These are phyloP conservation scores for Bembecia ichneumoniformis DNA, from an alignment of 2,888 invertebrate species.

Conservation along the genomic window DNA sequence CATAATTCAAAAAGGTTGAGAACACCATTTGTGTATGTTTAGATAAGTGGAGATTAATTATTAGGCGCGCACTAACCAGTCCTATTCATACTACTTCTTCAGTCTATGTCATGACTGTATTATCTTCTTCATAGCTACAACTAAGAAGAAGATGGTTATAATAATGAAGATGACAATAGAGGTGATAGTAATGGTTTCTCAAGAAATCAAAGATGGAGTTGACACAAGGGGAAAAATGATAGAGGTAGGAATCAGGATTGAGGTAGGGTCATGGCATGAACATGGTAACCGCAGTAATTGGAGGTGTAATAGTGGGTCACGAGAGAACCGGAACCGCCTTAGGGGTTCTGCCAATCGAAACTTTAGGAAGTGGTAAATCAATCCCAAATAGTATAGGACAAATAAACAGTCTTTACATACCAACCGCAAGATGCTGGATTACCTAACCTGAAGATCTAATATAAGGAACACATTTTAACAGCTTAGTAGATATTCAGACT, in stretches of 20 bases:
- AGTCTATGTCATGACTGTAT: no score
- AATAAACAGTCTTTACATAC: constrained; percentile 27
- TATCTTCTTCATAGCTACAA: no score
- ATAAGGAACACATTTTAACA: no score
- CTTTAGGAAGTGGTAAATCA: constrained; percentile 56
- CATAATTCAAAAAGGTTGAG: no score
- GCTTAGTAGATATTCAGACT: no score
- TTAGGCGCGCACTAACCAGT: no score
- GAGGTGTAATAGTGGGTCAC: constrained; percentile 26
- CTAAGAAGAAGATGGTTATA: constrained; percentile 41
- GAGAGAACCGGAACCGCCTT: constrained; percentile 39
- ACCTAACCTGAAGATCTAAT: no score
- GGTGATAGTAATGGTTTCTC: constrained; percentile 31
- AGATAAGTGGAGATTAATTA: no score
- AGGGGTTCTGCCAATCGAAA: constrained; percentile 41
- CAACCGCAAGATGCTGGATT: no score
- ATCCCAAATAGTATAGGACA: constrained; percentile 39
- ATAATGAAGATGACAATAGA: constrained; percentile 34
- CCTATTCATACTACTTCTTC: no score
- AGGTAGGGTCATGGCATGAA: constrained; percentile 39
- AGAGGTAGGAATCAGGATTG: constrained; percentile 36
- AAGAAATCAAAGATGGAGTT: constrained; percentile 50
- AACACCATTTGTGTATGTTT: no score
- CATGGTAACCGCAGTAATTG: constrained; percentile 19
- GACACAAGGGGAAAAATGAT: constrained; percentile 40